Evolutionary conservation across 1,140 invertebrate species (phyloP).

Genomic region (Tetramorium simillimum): DNA sequence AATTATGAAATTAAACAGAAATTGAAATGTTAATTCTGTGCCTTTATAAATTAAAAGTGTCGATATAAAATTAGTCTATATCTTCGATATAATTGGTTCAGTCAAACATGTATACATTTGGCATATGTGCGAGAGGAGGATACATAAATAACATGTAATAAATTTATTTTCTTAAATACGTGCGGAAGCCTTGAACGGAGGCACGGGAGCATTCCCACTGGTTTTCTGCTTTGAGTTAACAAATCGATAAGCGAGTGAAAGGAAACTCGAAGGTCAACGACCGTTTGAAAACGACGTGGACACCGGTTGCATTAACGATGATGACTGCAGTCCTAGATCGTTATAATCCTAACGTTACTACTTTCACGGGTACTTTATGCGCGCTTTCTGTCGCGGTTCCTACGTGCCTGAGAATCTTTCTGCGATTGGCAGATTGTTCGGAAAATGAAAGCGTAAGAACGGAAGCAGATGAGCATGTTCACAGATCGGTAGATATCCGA

Average conservation of each 20-base stretch:
- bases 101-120: not conserved
- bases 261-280: constrained; percentile 72
- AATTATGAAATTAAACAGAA: not conserved
- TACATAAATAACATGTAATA: not conserved
- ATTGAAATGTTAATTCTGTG: not conserved
- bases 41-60: not conserved
- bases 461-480: not conserved
- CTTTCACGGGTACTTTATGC: constrained; percentile 57
- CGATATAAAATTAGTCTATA: not conserved
- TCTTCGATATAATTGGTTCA: not conserved
- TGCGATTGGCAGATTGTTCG: constrained; percentile 11
- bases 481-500: not conserved
- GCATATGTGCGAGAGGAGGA: not conserved
- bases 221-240: constrained; percentile 62
- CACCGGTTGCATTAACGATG: constrained; percentile 64
- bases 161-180: constrained; percentile 26
- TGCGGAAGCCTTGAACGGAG: constrained; percentile 27
- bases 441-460: constrained; percentile 35
- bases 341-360: constrained; percentile 63
- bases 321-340: constrained; percentile 64
- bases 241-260: constrained; percentile 70
- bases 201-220: constrained; percentile 46
- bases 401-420: constrained; percentile 36
- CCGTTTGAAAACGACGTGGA: constrained; percentile 66
- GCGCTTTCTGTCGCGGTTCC: constrained; percentile 31